These are phyloP conservation scores for Tarsius wallacei DNA, from an alignment of 2,797 vertebrate species.

Conservation along the genomic window DNA sequence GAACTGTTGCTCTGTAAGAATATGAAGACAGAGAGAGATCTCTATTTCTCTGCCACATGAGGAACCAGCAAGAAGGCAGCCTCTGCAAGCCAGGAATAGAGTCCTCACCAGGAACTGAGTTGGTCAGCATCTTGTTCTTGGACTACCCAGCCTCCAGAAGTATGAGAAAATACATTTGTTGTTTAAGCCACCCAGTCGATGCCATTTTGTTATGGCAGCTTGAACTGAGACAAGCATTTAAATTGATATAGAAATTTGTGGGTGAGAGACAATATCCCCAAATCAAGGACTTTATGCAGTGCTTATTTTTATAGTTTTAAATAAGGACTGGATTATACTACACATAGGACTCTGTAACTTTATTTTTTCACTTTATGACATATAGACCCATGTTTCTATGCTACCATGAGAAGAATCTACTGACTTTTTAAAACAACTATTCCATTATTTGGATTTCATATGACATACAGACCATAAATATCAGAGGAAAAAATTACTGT, in stretches of 20 bases:
- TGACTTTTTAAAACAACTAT: slow-evolving; percentile 50
- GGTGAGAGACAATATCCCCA: not conserved
- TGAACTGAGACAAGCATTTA: not conserved
- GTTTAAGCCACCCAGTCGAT: not conserved
- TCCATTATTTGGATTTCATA: slow-evolving; percentile 7
- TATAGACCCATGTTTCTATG: not conserved
- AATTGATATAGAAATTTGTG: not conserved
- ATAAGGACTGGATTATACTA: not conserved
- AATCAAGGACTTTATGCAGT: slow-evolving; percentile 18
- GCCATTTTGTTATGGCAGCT: not conserved
- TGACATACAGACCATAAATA: slow-evolving; percentile 6
- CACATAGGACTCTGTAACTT: not conserved
- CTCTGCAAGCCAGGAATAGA: not conserved
- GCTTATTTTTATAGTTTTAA: not conserved
- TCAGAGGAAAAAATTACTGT: not conserved
- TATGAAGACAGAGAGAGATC: not conserved
- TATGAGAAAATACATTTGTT: not conserved
- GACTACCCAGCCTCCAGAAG: not conserved
- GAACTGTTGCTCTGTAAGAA: not conserved
- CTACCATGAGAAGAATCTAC: slow-evolving; percentile 13
- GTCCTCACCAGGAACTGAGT: not conserved
- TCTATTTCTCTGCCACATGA: not conserved
- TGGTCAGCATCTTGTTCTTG: not conserved
- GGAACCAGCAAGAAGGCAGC: not conserved
- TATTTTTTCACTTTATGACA: slow-evolving; percentile 52